Evolutionary conservation across 1,140 invertebrate species (phyloP).

Genomic region (Polypedilum vanderplanki): DNA sequence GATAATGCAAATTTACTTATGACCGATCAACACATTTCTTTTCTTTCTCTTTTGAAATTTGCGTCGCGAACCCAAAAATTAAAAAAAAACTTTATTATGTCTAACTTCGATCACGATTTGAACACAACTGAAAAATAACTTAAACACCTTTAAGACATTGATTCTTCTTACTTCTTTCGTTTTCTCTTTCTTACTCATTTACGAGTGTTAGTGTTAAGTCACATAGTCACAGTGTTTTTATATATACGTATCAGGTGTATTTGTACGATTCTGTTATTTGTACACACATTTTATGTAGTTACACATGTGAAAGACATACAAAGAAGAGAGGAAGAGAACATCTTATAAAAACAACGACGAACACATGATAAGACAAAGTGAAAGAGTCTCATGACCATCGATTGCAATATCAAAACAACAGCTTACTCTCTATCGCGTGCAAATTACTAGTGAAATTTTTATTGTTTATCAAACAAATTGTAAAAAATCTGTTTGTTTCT

Average conservation of each 20-base stretch:
- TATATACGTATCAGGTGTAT: background rate
- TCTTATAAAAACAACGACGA: background rate
- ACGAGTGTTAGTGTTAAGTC: background rate
- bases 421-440: background rate
- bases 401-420: background rate
- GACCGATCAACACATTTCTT: too few species aligned
- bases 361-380: constrained; percentile 14
- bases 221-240: background rate
- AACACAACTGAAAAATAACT: constrained; percentile 10
- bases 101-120: constrained; percentile 16
- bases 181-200: background rate
- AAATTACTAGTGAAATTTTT: background rate
- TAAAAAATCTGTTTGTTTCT: background rate
- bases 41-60: background rate
- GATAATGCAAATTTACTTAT: too few species aligned
- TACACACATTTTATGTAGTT: background rate
- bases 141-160: constrained; percentile 17
- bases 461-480: background rate
- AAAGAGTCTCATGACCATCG: background rate
- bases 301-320: background rate
- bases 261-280: background rate
- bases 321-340: background rate
- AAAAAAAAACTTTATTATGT: background rate
- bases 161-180: background rate
- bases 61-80: background rate